Evolutionary conservation across 2,888 invertebrate species (phyloP).

Genomic region (Drepana falcataria): DNA sequence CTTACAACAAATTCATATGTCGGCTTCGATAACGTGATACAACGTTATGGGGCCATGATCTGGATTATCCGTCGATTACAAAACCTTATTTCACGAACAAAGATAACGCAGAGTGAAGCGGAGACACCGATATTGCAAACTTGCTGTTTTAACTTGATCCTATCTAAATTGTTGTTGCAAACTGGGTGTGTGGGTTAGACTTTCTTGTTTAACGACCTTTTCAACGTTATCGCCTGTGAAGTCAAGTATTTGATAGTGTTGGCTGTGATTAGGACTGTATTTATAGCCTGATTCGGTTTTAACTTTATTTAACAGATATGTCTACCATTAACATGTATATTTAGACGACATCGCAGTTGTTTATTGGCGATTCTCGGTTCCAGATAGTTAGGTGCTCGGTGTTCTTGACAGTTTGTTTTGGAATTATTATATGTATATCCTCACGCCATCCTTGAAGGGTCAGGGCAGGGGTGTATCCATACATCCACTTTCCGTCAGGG

Average conservation of each 20-base stretch:
- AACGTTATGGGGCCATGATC: constrained; percentile 35
- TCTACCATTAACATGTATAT: not conserved
- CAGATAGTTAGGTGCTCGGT: not conserved
- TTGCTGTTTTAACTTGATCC: constrained; percentile 46
- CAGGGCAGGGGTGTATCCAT: no score
- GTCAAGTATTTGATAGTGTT: constrained; percentile 33
- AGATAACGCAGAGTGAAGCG: constrained; percentile 35
- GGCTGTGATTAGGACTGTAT: constrained; percentile 9
- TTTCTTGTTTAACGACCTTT: constrained; percentile 51
- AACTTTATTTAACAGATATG: constrained; percentile 1
- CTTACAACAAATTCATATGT: not conserved
- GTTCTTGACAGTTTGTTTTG: not conserved
- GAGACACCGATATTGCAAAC: constrained; percentile 38
- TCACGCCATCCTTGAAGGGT: no score
- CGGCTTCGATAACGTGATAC: constrained; percentile 8
- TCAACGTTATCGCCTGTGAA: constrained; percentile 48
- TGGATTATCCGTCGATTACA: constrained; percentile 50
- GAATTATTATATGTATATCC: no score
- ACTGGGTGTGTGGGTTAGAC: constrained; percentile 52
- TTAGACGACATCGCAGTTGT: not conserved
- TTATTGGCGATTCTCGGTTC: not conserved
- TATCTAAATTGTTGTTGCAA: constrained; percentile 53
- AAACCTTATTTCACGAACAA: constrained; percentile 40
- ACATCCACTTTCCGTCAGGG: no score
- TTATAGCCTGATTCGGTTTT: not conserved